These are phyloP conservation scores for Sinhomidia bicolor DNA, from an alignment of 2,888 invertebrate species.

Conservation along the genomic window DNA sequence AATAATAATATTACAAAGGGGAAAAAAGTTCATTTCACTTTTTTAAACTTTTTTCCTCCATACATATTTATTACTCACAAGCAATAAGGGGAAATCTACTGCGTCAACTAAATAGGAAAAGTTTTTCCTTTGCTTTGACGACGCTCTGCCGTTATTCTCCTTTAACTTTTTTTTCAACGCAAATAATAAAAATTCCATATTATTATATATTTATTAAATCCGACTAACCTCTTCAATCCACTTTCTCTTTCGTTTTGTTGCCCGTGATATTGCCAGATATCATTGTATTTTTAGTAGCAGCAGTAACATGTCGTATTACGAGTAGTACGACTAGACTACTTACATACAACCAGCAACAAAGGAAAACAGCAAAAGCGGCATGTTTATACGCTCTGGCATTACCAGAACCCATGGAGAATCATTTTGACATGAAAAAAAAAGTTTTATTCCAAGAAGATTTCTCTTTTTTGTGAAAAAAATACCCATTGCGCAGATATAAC, in stretches of 20 bases:
- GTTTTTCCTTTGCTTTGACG: constrained; percentile 37
- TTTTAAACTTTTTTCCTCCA: not conserved
- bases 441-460: constrained; percentile 38
- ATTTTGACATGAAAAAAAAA: constrained; percentile 29
- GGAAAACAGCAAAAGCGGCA: not conserved
- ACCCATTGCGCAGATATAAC: not conserved
- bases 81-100: not conserved
- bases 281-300: not conserved
- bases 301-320: not conserved
- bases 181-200: constrained; percentile 47
- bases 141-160: not conserved
- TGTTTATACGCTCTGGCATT: not conserved
- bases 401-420: constrained; percentile 22
- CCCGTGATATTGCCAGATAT: not conserved
- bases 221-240: not conserved
- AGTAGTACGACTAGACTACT: too few relatives aligned
- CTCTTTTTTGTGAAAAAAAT: not conserved
- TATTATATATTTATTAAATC: constrained; percentile 60
- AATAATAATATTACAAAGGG: too few relatives aligned
- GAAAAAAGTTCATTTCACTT: not conserved
- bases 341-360: not conserved
- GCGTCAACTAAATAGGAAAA: constrained; percentile 35
- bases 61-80: constrained; percentile 4
- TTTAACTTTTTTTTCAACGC: not conserved
- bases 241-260: not conserved